These are phyloP conservation scores for Onychostoma macrolepis DNA, from an alignment of 2,113 vertebrate genomes.

Conservation along the genomic window DNA sequence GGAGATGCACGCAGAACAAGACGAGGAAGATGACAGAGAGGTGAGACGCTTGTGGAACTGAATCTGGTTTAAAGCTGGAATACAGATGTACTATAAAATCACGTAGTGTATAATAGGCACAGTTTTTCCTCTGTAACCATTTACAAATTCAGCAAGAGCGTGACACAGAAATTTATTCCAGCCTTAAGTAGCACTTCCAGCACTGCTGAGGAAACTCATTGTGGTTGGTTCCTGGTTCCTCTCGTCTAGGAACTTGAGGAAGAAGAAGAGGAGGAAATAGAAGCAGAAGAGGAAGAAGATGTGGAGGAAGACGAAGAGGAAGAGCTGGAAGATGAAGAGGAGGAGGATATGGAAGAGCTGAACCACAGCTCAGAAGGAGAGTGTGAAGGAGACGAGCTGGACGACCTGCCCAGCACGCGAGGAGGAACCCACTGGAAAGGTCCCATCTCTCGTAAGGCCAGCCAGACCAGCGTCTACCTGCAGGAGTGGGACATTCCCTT, in stretches of 20 bases:
- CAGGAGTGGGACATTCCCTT: slow-evolving; percentile 99
- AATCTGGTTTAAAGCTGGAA: neutral
- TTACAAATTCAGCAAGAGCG: neutral
- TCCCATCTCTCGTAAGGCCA: slow-evolving; percentile 91
- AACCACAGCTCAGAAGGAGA: slow-evolving; percentile 84
- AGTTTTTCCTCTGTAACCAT: neutral
- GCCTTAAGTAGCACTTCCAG: neutral
- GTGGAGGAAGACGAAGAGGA: slow-evolving; percentile 54
- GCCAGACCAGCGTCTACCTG: slow-evolving; percentile 97
- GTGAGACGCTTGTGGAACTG: slow-evolving; percentile 52
- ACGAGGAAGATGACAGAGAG: slow-evolving; percentile 75
- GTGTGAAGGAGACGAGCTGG: slow-evolving; percentile 87
- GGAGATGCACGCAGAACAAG: slow-evolving; percentile 66
- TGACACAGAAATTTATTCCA: too few species aligned
- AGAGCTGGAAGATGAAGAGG: slow-evolving; percentile 54
- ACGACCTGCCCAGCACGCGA: slow-evolving; percentile 85
- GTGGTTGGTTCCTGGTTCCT: neutral
- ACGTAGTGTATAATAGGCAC: too few species aligned
- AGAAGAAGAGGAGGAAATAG: slow-evolving; percentile 55
- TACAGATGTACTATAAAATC: neutral
- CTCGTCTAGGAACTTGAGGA: slow-evolving; percentile 46
- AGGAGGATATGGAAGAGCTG: slow-evolving; percentile 70
- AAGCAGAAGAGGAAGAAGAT: slow-evolving; percentile 59
- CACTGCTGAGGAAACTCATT: neutral
- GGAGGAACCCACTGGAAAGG: slow-evolving; percentile 82